phyloP scores from a whole-genome alignment of 2,113 vertebrate species.

The Centrocercus urophasianus region DNA sequence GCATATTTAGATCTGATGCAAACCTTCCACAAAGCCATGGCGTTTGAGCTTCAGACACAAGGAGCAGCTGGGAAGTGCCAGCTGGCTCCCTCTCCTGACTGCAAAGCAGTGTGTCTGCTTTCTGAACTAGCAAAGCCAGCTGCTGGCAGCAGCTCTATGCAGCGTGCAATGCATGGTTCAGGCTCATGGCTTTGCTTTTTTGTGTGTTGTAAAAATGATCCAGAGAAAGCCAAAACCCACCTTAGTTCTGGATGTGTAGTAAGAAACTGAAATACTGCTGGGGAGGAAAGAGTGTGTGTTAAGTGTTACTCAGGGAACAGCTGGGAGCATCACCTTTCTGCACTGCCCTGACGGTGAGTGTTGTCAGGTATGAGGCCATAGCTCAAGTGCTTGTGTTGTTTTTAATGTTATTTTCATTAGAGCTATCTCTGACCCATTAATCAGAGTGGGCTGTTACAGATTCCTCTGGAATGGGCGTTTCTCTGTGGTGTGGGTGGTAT shows the following conservation, averaged over 20 bases:
- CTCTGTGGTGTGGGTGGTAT: neutral
- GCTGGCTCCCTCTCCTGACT: neutral
- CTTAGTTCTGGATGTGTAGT: slow-evolving; percentile 1
- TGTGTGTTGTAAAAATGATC: neutral
- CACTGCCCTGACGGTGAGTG: neutral
- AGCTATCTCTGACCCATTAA: neutral
- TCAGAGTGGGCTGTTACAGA: neutral
- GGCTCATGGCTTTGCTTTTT: neutral
- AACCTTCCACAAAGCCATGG: neutral
- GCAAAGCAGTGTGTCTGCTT: rapidly evolving
- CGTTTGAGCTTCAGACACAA: neutral
- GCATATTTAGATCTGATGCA: neutral
- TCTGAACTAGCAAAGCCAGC: rapidly evolving
- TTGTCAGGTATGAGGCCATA: neutral
- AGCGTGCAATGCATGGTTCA: neutral
- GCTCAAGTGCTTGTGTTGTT: neutral
- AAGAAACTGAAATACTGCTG: neutral
- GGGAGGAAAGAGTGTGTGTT: neutral
- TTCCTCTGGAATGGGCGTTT: neutral
- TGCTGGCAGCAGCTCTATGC: neutral
- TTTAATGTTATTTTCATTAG: neutral
- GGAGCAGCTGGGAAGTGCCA: neutral
- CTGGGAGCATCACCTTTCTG: neutral
- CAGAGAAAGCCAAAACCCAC: neutral
- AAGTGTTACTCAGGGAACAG: neutral